Conservation (phyloP, 2,113 vertebrate genomes). For the Bos taurus region ARS-UCD2.0 NC_037354.1:12716501-12717000, state of each 20-base stretch:
- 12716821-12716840: accelerated
- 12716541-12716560: not conserved
- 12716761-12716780: not conserved
- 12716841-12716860: too few relatives aligned
- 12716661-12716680: not conserved
- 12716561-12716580: not conserved
- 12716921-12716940: not conserved
- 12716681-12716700: not conserved
- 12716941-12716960: not conserved
- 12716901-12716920: not conserved
- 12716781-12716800: not conserved
- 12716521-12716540: not conserved
- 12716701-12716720: not conserved
- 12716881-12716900: not conserved
- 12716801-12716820: not conserved
- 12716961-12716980: not conserved
- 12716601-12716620: not conserved
- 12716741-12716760: not conserved
- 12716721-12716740: not conserved
- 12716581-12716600: not conserved
- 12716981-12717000: not conserved
- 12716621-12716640: not conserved
- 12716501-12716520: not conserved
- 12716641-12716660: not conserved
- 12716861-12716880: not conserved